A percentile compares a stretch with the other conserved stretches of the same genome.
These are phyloP conservation scores for Anas acuta DNA, from an alignment of 2,797 vertebrate genomes.

Conservation along the genomic window DNA sequence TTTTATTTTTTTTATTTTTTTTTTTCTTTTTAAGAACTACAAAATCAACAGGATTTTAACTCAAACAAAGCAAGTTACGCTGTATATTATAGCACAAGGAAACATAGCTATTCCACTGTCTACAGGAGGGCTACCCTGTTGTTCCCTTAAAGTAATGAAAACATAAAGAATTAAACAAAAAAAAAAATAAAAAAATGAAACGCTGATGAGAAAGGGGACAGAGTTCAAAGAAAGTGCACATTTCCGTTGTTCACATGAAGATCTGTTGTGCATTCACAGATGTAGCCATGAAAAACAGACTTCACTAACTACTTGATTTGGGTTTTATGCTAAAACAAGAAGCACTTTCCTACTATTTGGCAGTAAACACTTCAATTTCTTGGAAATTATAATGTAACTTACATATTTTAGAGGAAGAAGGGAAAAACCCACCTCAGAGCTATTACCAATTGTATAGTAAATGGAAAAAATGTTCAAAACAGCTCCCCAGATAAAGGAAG, in stretches of 20 bases:
- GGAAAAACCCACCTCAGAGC: neutral
- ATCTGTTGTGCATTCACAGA: conserved; percentile 36
- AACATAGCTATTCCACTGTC: conserved; percentile 20
- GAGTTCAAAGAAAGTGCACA: conserved; percentile 67
- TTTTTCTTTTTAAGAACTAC: neutral
- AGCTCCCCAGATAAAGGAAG: neutral
- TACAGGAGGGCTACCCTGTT: conserved; percentile 55
- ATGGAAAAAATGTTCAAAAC: neutral
- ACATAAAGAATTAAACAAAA: conserved; percentile 56
- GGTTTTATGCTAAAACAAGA: neutral
- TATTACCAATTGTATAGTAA: neutral
- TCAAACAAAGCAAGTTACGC: conserved; percentile 28
- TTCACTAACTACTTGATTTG: neutral
- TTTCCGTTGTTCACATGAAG: conserved; percentile 48
- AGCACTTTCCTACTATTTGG: neutral
- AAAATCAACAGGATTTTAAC: conserved; percentile 20
- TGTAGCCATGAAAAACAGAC: conserved; percentile 32
- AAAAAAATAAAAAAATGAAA: conserved; percentile 48
- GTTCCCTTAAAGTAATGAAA: conserved; percentile 63
- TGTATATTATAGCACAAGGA: neutral
- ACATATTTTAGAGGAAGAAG: neutral
- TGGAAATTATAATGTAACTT: neutral
- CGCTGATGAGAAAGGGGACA: neutral
- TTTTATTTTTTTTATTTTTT: too few species aligned
- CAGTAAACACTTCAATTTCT: neutral